These are phyloP conservation scores for Apotomis betuletana DNA, from an alignment of 2,888 invertebrate genomes.

Conservation along the genomic window DNA sequence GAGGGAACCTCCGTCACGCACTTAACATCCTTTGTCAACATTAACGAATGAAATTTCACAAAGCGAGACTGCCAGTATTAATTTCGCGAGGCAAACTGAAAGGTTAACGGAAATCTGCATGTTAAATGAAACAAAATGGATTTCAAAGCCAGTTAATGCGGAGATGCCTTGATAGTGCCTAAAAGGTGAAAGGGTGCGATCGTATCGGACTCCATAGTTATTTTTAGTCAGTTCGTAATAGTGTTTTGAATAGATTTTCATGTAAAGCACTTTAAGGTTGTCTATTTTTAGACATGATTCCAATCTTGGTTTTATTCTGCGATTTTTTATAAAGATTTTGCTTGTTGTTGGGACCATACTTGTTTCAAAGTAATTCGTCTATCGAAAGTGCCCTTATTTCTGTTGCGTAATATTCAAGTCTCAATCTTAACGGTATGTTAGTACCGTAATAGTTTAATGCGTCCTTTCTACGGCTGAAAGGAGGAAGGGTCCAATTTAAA, in stretches of 20 bases:
- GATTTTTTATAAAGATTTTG: too few relatives aligned
- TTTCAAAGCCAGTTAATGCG: conserved; percentile 13
- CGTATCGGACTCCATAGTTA: neutral
- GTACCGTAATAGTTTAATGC: neutral
- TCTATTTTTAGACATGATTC: too few relatives aligned
- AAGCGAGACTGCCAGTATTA: neutral
- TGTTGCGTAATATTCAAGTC: too few relatives aligned
- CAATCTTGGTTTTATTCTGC: too few relatives aligned
- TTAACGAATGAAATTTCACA: neutral
- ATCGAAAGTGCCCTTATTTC: too few relatives aligned
- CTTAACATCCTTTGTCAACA: conserved; percentile 5
- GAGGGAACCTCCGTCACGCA: neutral
- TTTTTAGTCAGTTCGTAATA: conserved; percentile 14
- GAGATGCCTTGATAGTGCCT: conserved; percentile 10
- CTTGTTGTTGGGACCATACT: too few relatives aligned
- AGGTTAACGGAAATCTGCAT: conserved; percentile 23
- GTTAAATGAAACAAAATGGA: conserved; percentile 22
- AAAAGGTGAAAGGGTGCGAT: conserved; percentile 27
- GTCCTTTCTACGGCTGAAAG: conserved; percentile 13
- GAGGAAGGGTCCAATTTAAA: conserved; percentile 23
- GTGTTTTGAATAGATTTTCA: neutral
- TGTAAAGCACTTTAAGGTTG: neutral
- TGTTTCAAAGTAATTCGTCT: too few relatives aligned
- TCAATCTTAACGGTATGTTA: too few relatives aligned
- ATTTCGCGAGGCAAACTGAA: conserved; percentile 8